These are phyloP conservation scores for Drosophila sp. DNA, from an alignment of 1,140 invertebrate species.

Conservation along the genomic window DNA sequence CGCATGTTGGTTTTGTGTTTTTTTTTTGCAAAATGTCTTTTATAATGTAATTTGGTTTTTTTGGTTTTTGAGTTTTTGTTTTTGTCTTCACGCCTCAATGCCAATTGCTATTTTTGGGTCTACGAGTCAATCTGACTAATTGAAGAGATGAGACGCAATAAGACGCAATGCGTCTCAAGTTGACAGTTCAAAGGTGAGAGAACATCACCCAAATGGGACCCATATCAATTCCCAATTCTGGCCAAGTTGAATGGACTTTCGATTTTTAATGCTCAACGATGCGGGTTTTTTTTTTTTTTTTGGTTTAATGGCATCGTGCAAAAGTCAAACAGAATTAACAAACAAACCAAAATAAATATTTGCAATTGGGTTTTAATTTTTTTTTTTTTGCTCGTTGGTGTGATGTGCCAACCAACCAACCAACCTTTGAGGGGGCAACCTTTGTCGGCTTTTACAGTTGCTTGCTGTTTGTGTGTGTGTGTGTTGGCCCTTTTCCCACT, in stretches of 20 bases:
- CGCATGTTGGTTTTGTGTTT: conserved; percentile 16
- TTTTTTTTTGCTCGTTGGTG: conserved; percentile 14
- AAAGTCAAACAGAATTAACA: conserved; percentile 64
- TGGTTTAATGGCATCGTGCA: conserved; percentile 38
- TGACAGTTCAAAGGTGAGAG: conserved; percentile 51
- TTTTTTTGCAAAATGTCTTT: conserved; percentile 59
- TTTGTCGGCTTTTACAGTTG: conserved; percentile 70
- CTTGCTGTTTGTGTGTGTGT: not conserved
- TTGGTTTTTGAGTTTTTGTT: conserved; percentile 27
- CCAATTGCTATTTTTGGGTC: conserved; percentile 61
- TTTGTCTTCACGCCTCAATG: conserved; percentile 68
- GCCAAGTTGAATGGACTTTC: conserved; percentile 73
- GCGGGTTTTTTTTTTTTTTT: conserved; percentile 50
- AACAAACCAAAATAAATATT: conserved; percentile 64
- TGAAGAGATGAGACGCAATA: not conserved
- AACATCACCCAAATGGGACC: conserved; percentile 18
- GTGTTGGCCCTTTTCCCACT: conserved; percentile 25
- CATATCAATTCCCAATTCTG: conserved; percentile 12
- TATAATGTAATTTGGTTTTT: conserved; percentile 69
- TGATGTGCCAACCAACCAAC: conserved; percentile 5
- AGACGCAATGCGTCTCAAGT: not conserved
- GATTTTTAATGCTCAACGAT: conserved; percentile 55
- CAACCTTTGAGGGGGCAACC: conserved; percentile 17
- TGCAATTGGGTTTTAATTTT: conserved; percentile 54
- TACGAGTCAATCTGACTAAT: conserved; percentile 39